Evolutionary conservation across 2,888 invertebrate genomes (phyloP), one percentile per base, ranked within the genome.

Genomic region (Trissolcus brochymenae): DNA sequence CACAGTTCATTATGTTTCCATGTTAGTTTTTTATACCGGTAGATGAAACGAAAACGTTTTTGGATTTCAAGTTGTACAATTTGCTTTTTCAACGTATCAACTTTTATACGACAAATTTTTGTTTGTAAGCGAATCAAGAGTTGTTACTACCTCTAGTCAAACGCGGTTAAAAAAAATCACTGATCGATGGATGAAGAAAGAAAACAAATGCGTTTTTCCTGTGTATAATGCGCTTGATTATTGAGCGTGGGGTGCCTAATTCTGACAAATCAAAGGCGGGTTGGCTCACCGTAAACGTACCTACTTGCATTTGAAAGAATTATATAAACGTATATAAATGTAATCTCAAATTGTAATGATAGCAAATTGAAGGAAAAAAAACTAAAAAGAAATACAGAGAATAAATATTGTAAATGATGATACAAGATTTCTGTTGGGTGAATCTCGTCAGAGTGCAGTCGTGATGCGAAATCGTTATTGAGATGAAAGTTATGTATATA

Each of bases 251-350:
- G 74, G 74, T 75, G 74, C 74, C 74, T 75, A 75, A 75, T 75
- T 75, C 68, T 64, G 68, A 75, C 68, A 75, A 75, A 75, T 75
- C 68, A 68, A 68, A 68, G 68, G 50, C 64, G 57, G 54, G 68
- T 75, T 75, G 54, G 65, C 59, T 65, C 71, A 21, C 57, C 56
- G 54, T 55, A 49, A 71, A 51, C 61, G 67, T 67, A 74, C 62
- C 67, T 74, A 53, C 50, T 67, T n/a, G 67, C 73, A 74, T 67
- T 74, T 67, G 74, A 74, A 25, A 66, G 43, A 66, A 53, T 49
- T 66, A 61, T 73, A 61, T 66, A 54, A 55, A 62, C 53, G 66
- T 55, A 67, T 54, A 60, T 56, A 29, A 29, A 29, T 29, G 29
- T 29, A 29, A 29, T 29, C 29, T 29, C 6, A 9, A 25, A 68